Base-by-base conservation (phyloP, 2,113 vertebrate species). In the Mastomys natalensis region DNA sequence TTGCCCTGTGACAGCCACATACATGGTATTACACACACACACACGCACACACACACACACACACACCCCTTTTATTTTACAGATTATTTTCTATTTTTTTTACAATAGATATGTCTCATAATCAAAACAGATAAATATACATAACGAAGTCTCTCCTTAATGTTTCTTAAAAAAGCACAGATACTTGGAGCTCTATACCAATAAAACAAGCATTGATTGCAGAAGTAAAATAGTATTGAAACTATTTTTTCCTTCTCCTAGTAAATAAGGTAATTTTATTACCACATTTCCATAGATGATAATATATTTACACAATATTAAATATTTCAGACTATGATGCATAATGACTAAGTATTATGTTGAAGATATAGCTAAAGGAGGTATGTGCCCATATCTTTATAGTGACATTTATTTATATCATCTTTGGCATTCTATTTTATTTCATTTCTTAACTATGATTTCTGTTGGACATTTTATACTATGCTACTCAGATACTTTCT, bases 251-350 rank as follows among this genome's bases (percentile, higher is more conserved):
- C 4, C 0, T 87, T 2, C 0, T 31, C 29, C 82, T 68, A 58
- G 29, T 85, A 58, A 70, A 62, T 76, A 81, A 55, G 17, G 7
- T 87, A 87, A 84, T 72, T 91, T 95, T 55, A 88, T 9, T 53
- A 16, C 74, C 94, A 87, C 21, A 70, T 92, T 97, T 93, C 88
- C 19, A 6, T 48, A 91, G 92, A 6, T 89, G 29, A 85, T 58
- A 91, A 81, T 62, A 66, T 7, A 81, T 24, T 76, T 34, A 53
- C 9, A 76, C 43, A 88, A 77, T 92, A 85, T 51, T 51, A 94
- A 60, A 73, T 9, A 29, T 55, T 60, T 90, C 40, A 92, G 45
- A 40, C 8, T 37, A 5, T 85, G 22, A 3, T 73, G 13, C 17
- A 22, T 78, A 81, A 89, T 77, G n/a, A 8, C 22, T 89, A 81